phyloP scores from a whole-genome alignment of 2,888 invertebrate species.

The Prostheceraeus crozeri region DNA sequence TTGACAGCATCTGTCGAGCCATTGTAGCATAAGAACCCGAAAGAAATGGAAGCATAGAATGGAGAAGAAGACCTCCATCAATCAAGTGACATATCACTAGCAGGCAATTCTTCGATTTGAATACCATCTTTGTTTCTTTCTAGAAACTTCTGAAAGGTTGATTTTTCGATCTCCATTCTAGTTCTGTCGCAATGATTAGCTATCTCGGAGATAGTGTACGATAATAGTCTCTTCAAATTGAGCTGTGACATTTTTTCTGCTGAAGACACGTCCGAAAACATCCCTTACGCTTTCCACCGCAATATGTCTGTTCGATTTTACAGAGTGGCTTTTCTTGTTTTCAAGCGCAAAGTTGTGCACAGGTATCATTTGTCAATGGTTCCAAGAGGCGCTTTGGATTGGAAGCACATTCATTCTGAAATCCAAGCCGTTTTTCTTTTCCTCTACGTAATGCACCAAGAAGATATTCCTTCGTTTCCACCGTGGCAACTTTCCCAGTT shows the following conservation, averaged over 20 bases:
- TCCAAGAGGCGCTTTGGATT: no score
- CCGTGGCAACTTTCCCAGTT: no score
- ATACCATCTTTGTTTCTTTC: slow-evolving; percentile 29
- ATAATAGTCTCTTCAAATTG: slow-evolving; percentile 10
- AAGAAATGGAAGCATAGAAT: slow-evolving; percentile 28
- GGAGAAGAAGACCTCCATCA: slow-evolving; percentile 37
- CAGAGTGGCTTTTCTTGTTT: no score
- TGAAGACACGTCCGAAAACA: slow-evolving; percentile 9
- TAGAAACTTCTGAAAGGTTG: slow-evolving; percentile 24
- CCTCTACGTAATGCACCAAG: no score
- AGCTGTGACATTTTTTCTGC: neutral
- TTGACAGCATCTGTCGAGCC: slow-evolving; percentile 20
- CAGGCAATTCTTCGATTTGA: slow-evolving; percentile 12
- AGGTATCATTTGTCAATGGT: no score
- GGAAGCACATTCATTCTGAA: no score
- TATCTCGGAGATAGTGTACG: slow-evolving; percentile 10
- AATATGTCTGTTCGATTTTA: slow-evolving; percentile 7
- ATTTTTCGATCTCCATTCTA: slow-evolving; percentile 32
- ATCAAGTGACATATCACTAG: slow-evolving; percentile 34
- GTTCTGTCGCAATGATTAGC: slow-evolving; percentile 33
- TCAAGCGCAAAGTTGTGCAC: no score
- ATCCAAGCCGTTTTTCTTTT: no score
- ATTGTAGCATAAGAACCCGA: slow-evolving; percentile 33
- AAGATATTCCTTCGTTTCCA: no score
- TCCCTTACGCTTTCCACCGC: slow-evolving; percentile 9